phyloP scores from a whole-genome alignment of 2,797 vertebrate species.

The Ctenochaetus hawaiiensis region DNA sequence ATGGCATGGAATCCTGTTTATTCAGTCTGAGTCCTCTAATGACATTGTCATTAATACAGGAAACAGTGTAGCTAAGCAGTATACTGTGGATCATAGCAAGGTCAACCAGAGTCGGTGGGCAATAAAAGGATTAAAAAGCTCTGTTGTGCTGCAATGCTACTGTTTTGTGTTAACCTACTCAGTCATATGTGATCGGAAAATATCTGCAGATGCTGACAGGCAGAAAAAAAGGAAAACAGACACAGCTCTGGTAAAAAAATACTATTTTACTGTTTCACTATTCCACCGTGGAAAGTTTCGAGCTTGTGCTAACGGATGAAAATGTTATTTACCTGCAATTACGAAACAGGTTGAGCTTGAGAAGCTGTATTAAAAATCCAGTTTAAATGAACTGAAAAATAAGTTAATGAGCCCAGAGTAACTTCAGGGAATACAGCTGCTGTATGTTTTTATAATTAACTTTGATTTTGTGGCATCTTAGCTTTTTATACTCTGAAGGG shows the following conservation, averaged over 20 bases:
- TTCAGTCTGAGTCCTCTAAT: constrained; percentile 39
- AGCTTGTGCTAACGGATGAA: constrained; percentile 1
- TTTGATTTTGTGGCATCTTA: not conserved
- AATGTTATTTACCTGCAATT: constrained; percentile 28
- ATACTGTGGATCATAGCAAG: constrained; percentile 19
- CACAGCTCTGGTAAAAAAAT: not conserved
- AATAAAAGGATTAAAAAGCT: not conserved
- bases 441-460: constrained; percentile 31
- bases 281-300: not conserved
- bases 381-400: constrained; percentile 34
- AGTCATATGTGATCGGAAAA: not conserved
- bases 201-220: not conserved
- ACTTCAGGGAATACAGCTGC: constrained; percentile 32
- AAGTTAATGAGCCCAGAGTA: constrained; percentile 26
- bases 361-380: constrained; percentile 9
- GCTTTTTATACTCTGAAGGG: not conserved
- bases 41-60: constrained; percentile 28
- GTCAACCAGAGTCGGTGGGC: constrained; percentile 3
- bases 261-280: not conserved
- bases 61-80: constrained; percentile 14
- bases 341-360: constrained; percentile 4
- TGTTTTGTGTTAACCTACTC: not conserved
- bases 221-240: not conserved
- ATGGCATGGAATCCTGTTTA: constrained; percentile 23
- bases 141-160: not conserved